Evolutionary conservation across 2,113 vertebrate species (phyloP), one percentile per base, ranked within the genome.

Genomic region (Osmerus eperlanus): DNA sequence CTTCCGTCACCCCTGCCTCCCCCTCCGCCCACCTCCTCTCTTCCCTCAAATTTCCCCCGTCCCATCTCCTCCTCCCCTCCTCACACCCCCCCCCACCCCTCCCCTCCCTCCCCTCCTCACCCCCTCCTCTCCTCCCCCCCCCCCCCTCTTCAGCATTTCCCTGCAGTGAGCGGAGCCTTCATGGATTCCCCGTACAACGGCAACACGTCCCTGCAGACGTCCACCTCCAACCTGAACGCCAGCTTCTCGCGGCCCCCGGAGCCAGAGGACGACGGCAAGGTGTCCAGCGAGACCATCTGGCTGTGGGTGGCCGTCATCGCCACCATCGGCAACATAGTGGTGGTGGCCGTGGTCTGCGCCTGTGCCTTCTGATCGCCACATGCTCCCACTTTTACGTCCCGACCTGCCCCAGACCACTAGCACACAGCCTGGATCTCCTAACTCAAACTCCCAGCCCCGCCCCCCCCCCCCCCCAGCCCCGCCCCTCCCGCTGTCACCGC

Each of bases 241-340:
- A 81, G 63, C 71, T 84, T 87, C 66, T 85, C 86, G 12, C 85
- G 85, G 58, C 88, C 86, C 0, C 87, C 79, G 0, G 91, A 92
- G 78, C 58, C 83, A 1, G 91, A 92, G 70, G 90, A 92, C 52
- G 91, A 93, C 59, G 87, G 90, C 25, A 94, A 93, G 79, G 79
- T 87, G 78, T 90, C 90, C 84, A 90, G 89, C 21, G 92, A 93
- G 58, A 87, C 88, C 67, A 91, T 94, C 70, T 94, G 93, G 91
- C 79, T 94, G 75, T 94, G 93, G 93, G 82, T 93, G n/a, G 93
- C 93, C 3, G 90, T 94, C 80, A 88, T 92, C 60, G 93, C 93
- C 58, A 94, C 93, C 29, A 90, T 93, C 18, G 91, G 91, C 75
- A 94, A 94, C 86, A 91, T 93, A 72, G 90, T 94, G 79, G 92